A percentile compares a stretch with the other conserved stretches of the same genome.
These are phyloP conservation scores for Acanthopleura granulata DNA, from an alignment of 2,888 invertebrate genomes.

Conservation along the genomic window DNA sequence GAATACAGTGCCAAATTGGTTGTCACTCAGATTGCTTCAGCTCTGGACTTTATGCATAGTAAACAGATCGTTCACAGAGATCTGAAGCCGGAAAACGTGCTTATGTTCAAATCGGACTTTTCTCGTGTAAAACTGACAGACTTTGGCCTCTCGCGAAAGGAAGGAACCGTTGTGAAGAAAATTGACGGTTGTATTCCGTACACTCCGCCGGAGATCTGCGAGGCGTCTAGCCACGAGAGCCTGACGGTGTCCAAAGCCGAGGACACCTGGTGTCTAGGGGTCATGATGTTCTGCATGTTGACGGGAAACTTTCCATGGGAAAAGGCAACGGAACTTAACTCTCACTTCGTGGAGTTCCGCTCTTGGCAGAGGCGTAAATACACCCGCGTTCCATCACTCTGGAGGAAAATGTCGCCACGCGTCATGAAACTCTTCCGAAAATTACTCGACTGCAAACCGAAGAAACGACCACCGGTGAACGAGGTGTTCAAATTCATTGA, in stretches of 20 bases:
- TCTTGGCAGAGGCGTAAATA: conserved; percentile 77
- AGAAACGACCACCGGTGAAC: conserved; percentile 77
- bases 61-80: conserved; percentile 94
- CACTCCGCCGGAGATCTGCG: conserved; percentile 89
- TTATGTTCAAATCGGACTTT: conserved; percentile 92
- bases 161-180: conserved; percentile 44
- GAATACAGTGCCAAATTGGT: conserved; percentile 81
- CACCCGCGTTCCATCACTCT: conserved; percentile 68
- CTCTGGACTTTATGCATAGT: conserved; percentile 91
- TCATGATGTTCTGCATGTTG: conserved; percentile 92
- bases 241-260: conserved; percentile 84
- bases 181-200: conserved; percentile 80
- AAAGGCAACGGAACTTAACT: conserved; percentile 77
- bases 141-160: conserved; percentile 85
- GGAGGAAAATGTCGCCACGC: conserved; percentile 86
- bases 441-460: conserved; percentile 85
- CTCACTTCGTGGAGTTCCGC: conserved; percentile 74
- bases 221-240: conserved; percentile 70
- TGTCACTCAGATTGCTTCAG: conserved; percentile 89
- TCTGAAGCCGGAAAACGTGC: conserved; percentile 92
- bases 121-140: conserved; percentile 93
- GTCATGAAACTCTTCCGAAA: conserved; percentile 91
- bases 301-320: conserved; percentile 88
- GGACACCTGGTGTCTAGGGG: conserved; percentile 97
- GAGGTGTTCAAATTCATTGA: conserved; percentile 78